phyloP scores from a whole-genome alignment of 2,888 invertebrate genomes.

The Arge pagana region DNA sequence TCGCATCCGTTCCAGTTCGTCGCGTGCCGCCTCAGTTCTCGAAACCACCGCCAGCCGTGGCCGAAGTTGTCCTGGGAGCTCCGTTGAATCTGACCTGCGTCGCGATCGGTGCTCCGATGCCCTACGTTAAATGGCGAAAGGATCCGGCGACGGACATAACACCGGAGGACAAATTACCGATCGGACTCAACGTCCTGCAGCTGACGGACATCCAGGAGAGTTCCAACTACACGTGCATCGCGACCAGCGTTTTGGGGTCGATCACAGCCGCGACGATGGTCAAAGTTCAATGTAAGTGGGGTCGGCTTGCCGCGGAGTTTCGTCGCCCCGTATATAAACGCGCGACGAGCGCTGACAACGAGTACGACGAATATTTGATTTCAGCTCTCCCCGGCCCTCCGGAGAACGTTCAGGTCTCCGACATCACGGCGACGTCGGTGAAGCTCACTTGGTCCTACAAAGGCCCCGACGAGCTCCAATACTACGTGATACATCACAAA shows the following conservation, averaged over 20 bases:
- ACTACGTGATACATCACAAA: slow-evolving; percentile 96
- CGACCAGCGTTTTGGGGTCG: slow-evolving; percentile 90
- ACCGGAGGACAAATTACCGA: slow-evolving; percentile 83
- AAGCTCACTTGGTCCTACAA: slow-evolving; percentile 92
- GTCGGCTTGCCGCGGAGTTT: not conserved
- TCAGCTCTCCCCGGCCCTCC: slow-evolving; percentile 91
- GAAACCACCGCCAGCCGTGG: slow-evolving; percentile 81
- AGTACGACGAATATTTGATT: no score
- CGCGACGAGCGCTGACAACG: not conserved
- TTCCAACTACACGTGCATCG: slow-evolving; percentile 96
- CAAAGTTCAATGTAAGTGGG: slow-evolving; percentile 90
- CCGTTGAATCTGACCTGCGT: slow-evolving; percentile 94
- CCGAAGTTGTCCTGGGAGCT: slow-evolving; percentile 90
- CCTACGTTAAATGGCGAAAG: slow-evolving; percentile 91
- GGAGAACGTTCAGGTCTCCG: slow-evolving; percentile 85
- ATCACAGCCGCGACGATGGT: slow-evolving; percentile 88
- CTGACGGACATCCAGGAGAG: slow-evolving; percentile 88
- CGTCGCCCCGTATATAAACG: not conserved
- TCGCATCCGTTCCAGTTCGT: slow-evolving; percentile 83
- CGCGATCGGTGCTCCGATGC: slow-evolving; percentile 98
- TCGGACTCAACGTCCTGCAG: slow-evolving; percentile 85
- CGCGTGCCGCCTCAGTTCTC: slow-evolving; percentile 96
- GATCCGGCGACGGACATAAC: slow-evolving; percentile 82
- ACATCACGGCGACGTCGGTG: slow-evolving; percentile 92
- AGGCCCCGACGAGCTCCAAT: slow-evolving; percentile 86